Conservation (phyloP, 1,140 invertebrate species). For the Chlorops oryzae region DNA sequence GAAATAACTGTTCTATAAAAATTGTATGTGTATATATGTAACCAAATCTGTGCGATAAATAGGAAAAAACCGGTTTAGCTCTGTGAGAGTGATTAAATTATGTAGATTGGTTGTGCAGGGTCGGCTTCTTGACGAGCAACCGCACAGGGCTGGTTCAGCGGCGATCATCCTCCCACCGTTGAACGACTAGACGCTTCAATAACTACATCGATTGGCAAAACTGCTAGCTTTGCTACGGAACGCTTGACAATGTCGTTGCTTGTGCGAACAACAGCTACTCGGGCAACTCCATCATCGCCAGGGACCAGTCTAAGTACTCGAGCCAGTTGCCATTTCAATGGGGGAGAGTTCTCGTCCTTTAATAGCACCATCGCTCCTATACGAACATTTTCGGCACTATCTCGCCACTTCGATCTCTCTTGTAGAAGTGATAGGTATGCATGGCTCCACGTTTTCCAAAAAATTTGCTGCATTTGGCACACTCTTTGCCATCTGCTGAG, state of each 20-base stretch:
- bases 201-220: conserved; percentile 7
- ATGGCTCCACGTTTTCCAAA: conserved; percentile 10
- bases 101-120: too few species aligned
- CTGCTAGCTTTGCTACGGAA: conserved; percentile 5
- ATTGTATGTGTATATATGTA: too few species aligned
- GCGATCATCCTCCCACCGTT: conserved; percentile 12
- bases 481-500: conserved; percentile 7
- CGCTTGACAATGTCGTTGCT: background rate
- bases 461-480: conserved; percentile 6
- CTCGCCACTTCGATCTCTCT: conserved; percentile 4
- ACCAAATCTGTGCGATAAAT: too few species aligned
- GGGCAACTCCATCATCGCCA: conserved; percentile 7
- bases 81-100: too few species aligned
- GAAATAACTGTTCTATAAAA: too few species aligned
- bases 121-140: too few species aligned
- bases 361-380: conserved; percentile 5
- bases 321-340: conserved; percentile 7
- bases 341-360: conserved; percentile 9
- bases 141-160: too few species aligned
- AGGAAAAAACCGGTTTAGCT: too few species aligned
- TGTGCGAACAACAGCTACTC: conserved; percentile 1
- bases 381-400: background rate
- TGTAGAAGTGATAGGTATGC: conserved; percentile 8
- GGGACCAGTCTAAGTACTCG: background rate
- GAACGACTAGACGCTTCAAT: background rate